These are phyloP conservation scores for Cremastinae sp. DNA, from an alignment of 2,888 invertebrate species.

Conservation along the genomic window DNA sequence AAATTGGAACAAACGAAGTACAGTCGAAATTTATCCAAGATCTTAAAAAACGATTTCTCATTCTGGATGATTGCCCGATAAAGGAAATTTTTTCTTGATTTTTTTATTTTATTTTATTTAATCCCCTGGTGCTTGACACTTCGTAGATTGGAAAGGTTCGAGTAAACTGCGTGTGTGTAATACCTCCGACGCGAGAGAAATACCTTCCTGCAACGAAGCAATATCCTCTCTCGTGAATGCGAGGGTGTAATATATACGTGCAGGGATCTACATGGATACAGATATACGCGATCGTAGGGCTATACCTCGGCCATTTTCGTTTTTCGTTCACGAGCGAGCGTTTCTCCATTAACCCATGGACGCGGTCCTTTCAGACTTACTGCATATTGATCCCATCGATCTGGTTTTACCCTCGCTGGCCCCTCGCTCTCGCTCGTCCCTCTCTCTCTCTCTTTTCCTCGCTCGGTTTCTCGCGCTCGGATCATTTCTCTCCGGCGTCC, in stretches of 20 bases:
- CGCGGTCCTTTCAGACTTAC: conserved; percentile 76
- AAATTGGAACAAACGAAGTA: not conserved
- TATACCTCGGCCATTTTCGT: conserved; percentile 60
- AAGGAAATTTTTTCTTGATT: conserved; percentile 11
- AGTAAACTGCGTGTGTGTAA: conserved; percentile 56
- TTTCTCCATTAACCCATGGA: conserved; percentile 76
- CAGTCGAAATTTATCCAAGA: too few relatives aligned
- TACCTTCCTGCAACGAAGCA: conserved; percentile 59
- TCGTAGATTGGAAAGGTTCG: conserved; percentile 39
- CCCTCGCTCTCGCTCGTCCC: conserved; percentile 49
- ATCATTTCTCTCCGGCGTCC: conserved; percentile 24
- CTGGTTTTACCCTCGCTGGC: conserved; percentile 68
- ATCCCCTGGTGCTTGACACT: conserved; percentile 37
- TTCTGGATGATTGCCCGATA: conserved; percentile 3
- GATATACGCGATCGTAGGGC: conserved; percentile 15
- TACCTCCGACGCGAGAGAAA: conserved; percentile 41
- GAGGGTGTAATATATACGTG: conserved; percentile 48
- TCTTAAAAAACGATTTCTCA: not conserved
- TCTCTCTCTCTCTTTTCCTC: conserved; percentile 54
- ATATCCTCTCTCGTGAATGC: conserved; percentile 50
- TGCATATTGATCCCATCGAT: conserved; percentile 79
- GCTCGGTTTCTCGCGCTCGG: conserved; percentile 60
- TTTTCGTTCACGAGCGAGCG: conserved; percentile 63
- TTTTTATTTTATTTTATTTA: conserved; percentile 21
- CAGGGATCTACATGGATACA: conserved; percentile 4